phyloP scores from a whole-genome alignment of 2,113 vertebrate genomes.

The Triplophysa rosa region DNA sequence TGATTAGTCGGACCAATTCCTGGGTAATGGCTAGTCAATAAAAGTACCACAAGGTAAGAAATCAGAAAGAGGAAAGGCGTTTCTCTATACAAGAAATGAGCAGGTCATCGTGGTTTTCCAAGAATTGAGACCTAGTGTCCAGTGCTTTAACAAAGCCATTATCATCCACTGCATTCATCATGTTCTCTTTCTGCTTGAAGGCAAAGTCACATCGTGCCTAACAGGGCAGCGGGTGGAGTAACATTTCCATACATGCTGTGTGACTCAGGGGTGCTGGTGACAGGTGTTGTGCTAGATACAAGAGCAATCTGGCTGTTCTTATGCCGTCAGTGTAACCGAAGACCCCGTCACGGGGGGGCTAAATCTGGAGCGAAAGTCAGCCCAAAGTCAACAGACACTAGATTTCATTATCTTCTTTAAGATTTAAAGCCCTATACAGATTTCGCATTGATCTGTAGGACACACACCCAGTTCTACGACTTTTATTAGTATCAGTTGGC shows the following conservation, averaged over 20 bases:
- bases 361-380: slow-evolving; percentile 56
- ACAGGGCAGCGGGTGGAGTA: slow-evolving; percentile 20
- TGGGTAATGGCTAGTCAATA: background rate
- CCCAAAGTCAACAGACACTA: slow-evolving; percentile 35
- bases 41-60: background rate
- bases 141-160: slow-evolving; percentile 14
- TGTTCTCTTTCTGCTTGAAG: slow-evolving; percentile 6
- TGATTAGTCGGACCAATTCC: background rate
- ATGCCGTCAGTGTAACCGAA: slow-evolving; percentile 62
- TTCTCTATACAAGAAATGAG: background rate
- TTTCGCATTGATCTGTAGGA: background rate
- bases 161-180: background rate
- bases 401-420: background rate
- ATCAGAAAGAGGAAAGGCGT: background rate
- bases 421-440: background rate
- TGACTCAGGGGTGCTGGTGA: slow-evolving; percentile 40
- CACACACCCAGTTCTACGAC: background rate
- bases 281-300: slow-evolving; percentile 34
- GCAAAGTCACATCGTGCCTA: background rate
- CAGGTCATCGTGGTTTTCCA: background rate
- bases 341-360: slow-evolving; percentile 42
- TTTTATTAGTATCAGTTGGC: background rate
- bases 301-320: slow-evolving; percentile 51
- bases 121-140: background rate
- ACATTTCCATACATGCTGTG: slow-evolving; percentile 45